Base-by-base conservation (phyloP, 2,888 invertebrate genomes). In the Lypha dubia region DNA sequence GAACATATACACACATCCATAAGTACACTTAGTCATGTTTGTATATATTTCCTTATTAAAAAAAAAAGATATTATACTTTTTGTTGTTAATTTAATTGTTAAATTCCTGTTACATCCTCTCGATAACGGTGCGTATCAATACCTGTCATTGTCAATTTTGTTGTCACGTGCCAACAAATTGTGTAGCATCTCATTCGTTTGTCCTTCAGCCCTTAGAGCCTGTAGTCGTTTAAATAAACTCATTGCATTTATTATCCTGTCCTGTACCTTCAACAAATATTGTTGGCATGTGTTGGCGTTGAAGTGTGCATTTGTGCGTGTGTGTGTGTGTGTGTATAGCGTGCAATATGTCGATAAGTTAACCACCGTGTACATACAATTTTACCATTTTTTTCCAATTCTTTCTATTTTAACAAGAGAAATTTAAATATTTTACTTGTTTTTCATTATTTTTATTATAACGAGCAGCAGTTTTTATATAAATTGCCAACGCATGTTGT, bases 101-200 rank as follows among this genome's bases (percentile, higher is more conserved):
- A 20, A 44, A n/a, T 62, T 35, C n/a, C 28, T 65, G 22, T 46
- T 49, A 24, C 17, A 17, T n/a, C 20, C 3, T 28, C 46, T 13
- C n/a, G n/a, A 15, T 11, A 22, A 24, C 9, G 41, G 7, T 22
- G 41, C 22, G 49, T 41, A 51, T 28, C 38, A 13, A 13, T 74
- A 70, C 35, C 56, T 75, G 81, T 63, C 75, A 58, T 71, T 82
- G 75, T 76, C 46, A 71, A 76, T 76, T 70, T 70, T 63, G 56
- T 58, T 79, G 92, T 90, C 92, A 92, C 92, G 92, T 92, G 92
- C 92, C 92, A 90, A 86, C 89, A 89, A 92, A 92, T 92, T 92
- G 91, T 91, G 91, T 88, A 83, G 38, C 83, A 83, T 80, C n/a
- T n/a, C 76, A 63, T 3, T 62, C 73, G 53, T 62, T 91, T 88